Evolutionary conservation across 2,113 vertebrate species (phyloP).

Genomic region (Chloropsis hardwickii): DNA sequence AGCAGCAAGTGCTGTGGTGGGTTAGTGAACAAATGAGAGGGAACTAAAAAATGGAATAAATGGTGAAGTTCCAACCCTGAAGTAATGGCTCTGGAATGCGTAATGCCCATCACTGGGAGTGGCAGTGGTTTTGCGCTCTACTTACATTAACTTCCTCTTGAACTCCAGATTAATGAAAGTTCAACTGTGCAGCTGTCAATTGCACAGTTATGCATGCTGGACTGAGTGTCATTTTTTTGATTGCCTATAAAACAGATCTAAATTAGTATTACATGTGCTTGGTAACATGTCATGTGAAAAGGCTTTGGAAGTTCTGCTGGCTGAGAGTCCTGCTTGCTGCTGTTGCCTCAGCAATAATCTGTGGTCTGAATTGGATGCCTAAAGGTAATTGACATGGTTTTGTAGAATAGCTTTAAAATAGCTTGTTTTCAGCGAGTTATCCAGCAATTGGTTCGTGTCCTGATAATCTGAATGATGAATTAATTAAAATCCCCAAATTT

Average conservation of each 20-base stretch:
- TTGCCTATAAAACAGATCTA: neutral
- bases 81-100: neutral
- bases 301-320: neutral
- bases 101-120: neutral
- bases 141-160: neutral
- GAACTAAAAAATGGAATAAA: neutral
- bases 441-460: neutral
- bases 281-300: neutral
- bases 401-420: neutral
- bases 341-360: neutral
- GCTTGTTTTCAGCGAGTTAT: neutral
- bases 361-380: neutral
- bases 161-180: neutral
- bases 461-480: neutral
- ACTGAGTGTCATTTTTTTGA: neutral
- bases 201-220: neutral
- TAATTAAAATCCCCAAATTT: neutral
- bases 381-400: neutral
- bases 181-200: neutral
- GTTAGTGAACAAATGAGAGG: neutral
- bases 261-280: neutral
- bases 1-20: neutral
- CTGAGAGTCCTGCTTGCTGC: neutral
- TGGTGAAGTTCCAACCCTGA: neutral
- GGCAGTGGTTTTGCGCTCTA: neutral